These are phyloP conservation scores for Cancer borealis DNA, from an alignment of 2,888 invertebrate species.

Conservation along the genomic window DNA sequence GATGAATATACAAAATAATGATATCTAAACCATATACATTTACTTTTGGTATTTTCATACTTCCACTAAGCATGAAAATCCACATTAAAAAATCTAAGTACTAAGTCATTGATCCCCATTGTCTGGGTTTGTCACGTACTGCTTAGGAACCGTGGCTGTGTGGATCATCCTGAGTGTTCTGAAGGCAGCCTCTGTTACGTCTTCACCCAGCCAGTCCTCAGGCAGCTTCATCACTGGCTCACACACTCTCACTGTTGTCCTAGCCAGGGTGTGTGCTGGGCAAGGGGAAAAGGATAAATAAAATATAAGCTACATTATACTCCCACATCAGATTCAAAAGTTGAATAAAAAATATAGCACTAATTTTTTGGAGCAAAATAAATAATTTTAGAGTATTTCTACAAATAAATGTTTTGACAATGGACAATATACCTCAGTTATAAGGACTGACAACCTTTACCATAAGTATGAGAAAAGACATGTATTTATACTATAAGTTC, in stretches of 20 bases:
- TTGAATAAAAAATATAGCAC: neutral
- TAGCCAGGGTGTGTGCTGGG: conserved; percentile 70
- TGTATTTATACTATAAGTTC: neutral
- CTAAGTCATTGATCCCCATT: neutral
- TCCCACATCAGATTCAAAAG: neutral
- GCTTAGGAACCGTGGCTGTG: conserved; percentile 81
- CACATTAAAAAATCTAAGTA: neutral
- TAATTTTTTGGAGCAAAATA: too few relatives aligned
- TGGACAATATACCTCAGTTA: neutral
- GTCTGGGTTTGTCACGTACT: conserved; percentile 53
- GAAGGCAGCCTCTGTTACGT: conserved; percentile 84
- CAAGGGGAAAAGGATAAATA: neutral
- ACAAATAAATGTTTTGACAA: neutral
- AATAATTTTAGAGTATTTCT: too few relatives aligned
- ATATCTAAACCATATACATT: neutral
- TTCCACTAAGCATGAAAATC: too few relatives aligned
- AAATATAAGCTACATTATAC: neutral
- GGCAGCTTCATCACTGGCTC: conserved; percentile 68
- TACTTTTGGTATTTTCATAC: too few relatives aligned
- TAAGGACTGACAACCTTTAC: neutral
- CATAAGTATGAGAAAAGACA: neutral
- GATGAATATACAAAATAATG: neutral
- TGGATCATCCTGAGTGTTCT: conserved; percentile 85
- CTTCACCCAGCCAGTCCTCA: conserved; percentile 78
- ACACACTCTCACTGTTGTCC: conserved; percentile 73